Base-by-base conservation (phyloP, 2,888 invertebrate genomes). In the Crematogaster levior region DNA sequence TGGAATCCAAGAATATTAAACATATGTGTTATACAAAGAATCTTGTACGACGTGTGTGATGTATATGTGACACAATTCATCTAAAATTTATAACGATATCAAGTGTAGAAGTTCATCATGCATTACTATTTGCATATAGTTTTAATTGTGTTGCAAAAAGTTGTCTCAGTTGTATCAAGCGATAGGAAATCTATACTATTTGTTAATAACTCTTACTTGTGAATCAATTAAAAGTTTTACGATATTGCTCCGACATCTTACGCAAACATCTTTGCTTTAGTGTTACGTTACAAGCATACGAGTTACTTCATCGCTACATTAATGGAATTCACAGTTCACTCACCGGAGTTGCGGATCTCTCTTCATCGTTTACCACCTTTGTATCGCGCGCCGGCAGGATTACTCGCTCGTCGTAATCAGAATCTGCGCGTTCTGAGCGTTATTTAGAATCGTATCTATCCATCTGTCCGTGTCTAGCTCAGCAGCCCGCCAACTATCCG, bases 401-500 rank as follows among this genome's bases (percentile, higher is more conserved):
- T 56, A 53, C 30, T 27, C 61, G 51, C 46, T 51, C 21, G 46
- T n/a, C 56, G 66, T 30, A 68, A 48, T 60, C 60, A 60, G 40
- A 60, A 60, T 73, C 74, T 30, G 1, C n/a, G 60, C 70, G 48
- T 61, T 63, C 46, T 34, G 48, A 51, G 48, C 37, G 37, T 68
- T 75, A 75, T 70, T 79, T 56, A 56, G 72, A 72, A 56, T 79
- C 72, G 72, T 43, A 70, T 79, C 77, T 43, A 46, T 51, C 65
- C 65, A 37, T 70, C n/a, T 56, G 56, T 65, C 63, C 63, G 43
- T 46, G 63, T 65, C 73, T 72, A 79, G 56, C 72, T 75, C 75
- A 75, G 77, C 72, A 56, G 53, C 56, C 56, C 34, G 72, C 70
- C 61, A 61, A 73, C 81, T 75, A 82, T 88, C 80, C 85, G 75